Evolutionary conservation across 2,797 vertebrate species (phyloP).

Genomic region (Eremophila alpestris): DNA sequence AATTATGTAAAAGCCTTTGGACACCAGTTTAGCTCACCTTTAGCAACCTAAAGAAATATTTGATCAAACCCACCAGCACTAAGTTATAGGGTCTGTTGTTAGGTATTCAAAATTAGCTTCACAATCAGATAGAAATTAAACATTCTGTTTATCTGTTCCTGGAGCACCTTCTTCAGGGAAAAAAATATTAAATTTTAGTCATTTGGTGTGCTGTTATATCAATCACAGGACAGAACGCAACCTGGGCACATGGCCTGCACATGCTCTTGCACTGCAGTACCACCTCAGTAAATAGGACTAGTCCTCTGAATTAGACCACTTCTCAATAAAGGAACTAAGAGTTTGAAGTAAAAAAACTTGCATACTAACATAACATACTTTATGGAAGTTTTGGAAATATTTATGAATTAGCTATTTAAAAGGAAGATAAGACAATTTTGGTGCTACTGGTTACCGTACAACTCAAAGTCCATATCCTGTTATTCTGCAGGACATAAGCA

Average conservation of each 20-base stretch:
- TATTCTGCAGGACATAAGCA: background rate
- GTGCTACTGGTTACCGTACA: background rate
- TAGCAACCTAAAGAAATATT: background rate
- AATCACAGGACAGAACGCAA: background rate
- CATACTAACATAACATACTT: background rate
- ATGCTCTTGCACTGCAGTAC: fast-evolving
- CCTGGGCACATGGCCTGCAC: fast-evolving
- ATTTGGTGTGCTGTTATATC: background rate
- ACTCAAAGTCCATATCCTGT: background rate
- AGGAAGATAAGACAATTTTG: background rate
- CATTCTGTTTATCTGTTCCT: background rate
- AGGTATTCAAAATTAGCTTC: background rate
- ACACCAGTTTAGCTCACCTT: background rate
- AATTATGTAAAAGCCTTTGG: background rate
- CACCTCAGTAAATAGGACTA: background rate
- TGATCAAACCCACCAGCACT: background rate
- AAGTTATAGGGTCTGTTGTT: background rate
- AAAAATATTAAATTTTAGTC: background rate
- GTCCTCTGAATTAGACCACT: background rate
- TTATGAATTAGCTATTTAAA: background rate
- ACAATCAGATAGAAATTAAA: background rate
- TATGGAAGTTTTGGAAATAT: background rate
- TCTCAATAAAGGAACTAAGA: background rate
- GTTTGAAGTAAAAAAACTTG: background rate
- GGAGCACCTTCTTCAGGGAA: background rate